These are phyloP conservation scores for Brachyptera risi DNA, from an alignment of 2,888 invertebrate species.

Conservation along the genomic window DNA sequence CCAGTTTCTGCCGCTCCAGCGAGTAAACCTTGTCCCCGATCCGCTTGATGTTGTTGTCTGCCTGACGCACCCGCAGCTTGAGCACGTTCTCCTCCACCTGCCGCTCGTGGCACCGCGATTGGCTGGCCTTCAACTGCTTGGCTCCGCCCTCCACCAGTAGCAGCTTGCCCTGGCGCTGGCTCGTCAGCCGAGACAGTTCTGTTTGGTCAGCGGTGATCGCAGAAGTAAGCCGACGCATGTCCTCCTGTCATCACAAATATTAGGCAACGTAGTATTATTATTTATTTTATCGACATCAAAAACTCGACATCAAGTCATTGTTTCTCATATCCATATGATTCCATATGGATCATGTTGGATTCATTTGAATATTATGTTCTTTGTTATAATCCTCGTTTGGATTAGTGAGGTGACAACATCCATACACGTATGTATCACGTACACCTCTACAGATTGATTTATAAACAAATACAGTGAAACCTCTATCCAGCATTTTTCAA, in stretches of 20 bases:
- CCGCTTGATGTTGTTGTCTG: conserved; percentile 58
- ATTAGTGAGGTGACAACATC: too few relatives aligned
- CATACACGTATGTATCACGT: too few relatives aligned
- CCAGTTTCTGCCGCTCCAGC: conserved; percentile 61
- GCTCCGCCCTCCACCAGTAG: conserved; percentile 56
- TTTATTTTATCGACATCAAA: too few relatives aligned
- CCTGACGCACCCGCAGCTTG: conserved; percentile 62
- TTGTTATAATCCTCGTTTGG: too few relatives aligned
- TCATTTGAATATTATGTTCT: too few relatives aligned
- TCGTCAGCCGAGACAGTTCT: conserved; percentile 38
- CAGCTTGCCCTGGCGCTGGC: conserved; percentile 53
- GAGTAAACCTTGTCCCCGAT: conserved; percentile 62
- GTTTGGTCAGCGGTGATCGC: conserved; percentile 15
- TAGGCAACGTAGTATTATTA: too few relatives aligned
- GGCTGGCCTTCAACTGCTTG: conserved; percentile 49
- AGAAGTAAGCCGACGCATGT: conserved; percentile 24
- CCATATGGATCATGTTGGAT: too few relatives aligned
- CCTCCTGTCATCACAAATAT: conserved; percentile 22
- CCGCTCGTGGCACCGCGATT: conserved; percentile 52
- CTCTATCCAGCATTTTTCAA: too few relatives aligned
- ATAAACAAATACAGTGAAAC: too few relatives aligned
- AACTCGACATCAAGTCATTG: too few relatives aligned
- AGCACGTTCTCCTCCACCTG: conserved; percentile 40
- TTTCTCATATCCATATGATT: too few relatives aligned
- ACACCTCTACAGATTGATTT: too few relatives aligned